Evolutionary conservation across 1,140 invertebrate species (phyloP).

Genomic region (Neuroterus valhalla): DNA sequence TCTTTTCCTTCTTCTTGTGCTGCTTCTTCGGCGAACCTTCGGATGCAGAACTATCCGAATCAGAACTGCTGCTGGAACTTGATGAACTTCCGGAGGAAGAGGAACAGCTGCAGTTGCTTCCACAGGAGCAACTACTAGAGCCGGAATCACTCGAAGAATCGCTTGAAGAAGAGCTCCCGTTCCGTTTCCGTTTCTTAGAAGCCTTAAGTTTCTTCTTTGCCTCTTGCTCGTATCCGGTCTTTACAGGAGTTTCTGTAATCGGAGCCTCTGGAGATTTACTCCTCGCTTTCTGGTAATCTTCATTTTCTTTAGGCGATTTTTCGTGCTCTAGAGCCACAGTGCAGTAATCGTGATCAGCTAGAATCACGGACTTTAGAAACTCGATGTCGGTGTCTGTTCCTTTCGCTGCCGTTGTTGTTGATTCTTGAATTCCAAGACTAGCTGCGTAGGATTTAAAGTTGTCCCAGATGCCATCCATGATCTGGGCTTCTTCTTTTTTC

Average conservation of each 20-base stretch:
- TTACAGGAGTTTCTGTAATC: background rate
- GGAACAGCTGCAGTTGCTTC: constrained; percentile 86
- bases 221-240: constrained; percentile 7
- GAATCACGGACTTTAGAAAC: constrained; percentile 64
- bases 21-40: constrained; percentile 73
- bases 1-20: constrained; percentile 68
- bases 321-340: constrained; percentile 63
- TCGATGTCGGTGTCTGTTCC: constrained; percentile 52
- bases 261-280: constrained; percentile 32
- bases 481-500: constrained; percentile 69
- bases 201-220: constrained; percentile 67
- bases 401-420: constrained; percentile 33
- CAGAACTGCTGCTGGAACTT: constrained; percentile 82
- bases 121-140: constrained; percentile 85
- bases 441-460: constrained; percentile 85
- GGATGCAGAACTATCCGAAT: constrained; percentile 80
- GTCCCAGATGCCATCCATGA: constrained; percentile 86
- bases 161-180: constrained; percentile 77
- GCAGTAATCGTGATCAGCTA: constrained; percentile 77
- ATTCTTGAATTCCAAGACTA: constrained; percentile 73
- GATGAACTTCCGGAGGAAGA: constrained; percentile 77
- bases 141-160: constrained; percentile 85
- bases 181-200: constrained; percentile 70
- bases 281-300: constrained; percentile 20
- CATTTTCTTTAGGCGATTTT: constrained; percentile 31